phyloP scores from a whole-genome alignment of 2,888 invertebrate genomes.

The Ochropacha duplaris region DNA sequence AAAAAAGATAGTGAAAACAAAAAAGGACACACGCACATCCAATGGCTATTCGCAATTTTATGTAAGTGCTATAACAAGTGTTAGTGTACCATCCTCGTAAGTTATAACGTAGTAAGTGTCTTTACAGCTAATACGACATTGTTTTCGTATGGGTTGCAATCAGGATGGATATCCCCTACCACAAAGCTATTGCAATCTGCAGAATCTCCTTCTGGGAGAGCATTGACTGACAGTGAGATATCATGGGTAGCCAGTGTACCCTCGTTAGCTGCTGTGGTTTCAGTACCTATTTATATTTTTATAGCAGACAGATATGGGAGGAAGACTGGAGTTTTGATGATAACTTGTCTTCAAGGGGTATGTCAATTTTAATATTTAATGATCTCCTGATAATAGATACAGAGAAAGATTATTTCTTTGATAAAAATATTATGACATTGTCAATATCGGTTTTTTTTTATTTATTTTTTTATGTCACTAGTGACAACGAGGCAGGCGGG shows the following conservation, averaged over 20 bases:
- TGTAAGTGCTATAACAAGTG: constrained; percentile 20
- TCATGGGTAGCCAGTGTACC: constrained; percentile 71
- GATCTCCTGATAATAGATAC: too few relatives aligned
- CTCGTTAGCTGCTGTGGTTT: constrained; percentile 60
- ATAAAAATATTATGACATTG: too few relatives aligned
- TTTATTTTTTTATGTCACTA: too few relatives aligned
- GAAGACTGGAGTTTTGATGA: constrained; percentile 60
- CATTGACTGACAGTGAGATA: constrained; percentile 56
- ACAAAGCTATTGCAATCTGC: constrained; percentile 56
- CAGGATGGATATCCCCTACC: constrained; percentile 74
- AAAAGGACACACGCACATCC: constrained; percentile 28
- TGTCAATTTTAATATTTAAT: constrained; percentile 33
- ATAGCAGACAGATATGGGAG: constrained; percentile 67
- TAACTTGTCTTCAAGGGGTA: constrained; percentile 68
- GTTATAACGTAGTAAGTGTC: too few relatives aligned
- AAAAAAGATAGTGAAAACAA: neutral
- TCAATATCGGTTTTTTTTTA: too few relatives aligned
- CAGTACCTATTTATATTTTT: constrained; percentile 60
- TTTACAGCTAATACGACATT: constrained; percentile 60
- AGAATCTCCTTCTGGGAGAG: constrained; percentile 49
- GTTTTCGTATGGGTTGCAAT: constrained; percentile 65
- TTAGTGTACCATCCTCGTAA: too few relatives aligned
- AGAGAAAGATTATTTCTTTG: too few relatives aligned
- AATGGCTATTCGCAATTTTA: constrained; percentile 32
- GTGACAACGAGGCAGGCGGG: too few relatives aligned